Evolutionary conservation across 2,113 vertebrate species (phyloP).

Genomic region (Cavia porcellus): DNA sequence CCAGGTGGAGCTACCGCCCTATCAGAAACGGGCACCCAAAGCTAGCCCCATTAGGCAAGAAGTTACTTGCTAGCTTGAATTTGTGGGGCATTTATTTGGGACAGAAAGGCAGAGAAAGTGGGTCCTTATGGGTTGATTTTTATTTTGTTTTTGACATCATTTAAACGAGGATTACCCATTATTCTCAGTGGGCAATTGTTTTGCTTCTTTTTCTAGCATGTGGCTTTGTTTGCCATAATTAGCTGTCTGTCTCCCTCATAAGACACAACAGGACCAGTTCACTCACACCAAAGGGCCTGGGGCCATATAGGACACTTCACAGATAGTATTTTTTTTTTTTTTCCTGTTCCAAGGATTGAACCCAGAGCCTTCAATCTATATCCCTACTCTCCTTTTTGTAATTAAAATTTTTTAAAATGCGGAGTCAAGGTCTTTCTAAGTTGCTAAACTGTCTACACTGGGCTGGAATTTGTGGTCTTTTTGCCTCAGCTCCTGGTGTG

Average conservation of each 20-base stretch:
- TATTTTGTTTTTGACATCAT: background rate
- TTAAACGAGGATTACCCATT: background rate
- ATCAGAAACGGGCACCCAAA: constrained; percentile 18
- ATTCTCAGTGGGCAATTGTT: background rate
- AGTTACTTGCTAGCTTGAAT: background rate
- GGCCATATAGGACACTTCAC: background rate
- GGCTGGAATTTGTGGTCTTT: background rate
- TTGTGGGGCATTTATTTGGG: background rate
- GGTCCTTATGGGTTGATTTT: background rate
- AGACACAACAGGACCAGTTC: background rate
- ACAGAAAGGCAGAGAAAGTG: background rate
- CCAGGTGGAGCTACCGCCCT: constrained; percentile 53
- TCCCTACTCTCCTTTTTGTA: background rate
- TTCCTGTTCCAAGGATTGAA: background rate
- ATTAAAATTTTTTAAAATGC: background rate
- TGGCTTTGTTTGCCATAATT: background rate
- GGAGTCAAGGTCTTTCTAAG: background rate
- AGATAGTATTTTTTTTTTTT: background rate
- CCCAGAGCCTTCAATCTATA: background rate
- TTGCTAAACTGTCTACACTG: background rate
- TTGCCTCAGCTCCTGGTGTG: background rate
- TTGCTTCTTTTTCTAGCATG: background rate
- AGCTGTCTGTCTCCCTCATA: background rate
- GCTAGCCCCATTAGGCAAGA: background rate
- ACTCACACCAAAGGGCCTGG: background rate